phyloP scores from a whole-genome alignment of 1,140 invertebrate genomes.

The Hyphantria cunea region DNA sequence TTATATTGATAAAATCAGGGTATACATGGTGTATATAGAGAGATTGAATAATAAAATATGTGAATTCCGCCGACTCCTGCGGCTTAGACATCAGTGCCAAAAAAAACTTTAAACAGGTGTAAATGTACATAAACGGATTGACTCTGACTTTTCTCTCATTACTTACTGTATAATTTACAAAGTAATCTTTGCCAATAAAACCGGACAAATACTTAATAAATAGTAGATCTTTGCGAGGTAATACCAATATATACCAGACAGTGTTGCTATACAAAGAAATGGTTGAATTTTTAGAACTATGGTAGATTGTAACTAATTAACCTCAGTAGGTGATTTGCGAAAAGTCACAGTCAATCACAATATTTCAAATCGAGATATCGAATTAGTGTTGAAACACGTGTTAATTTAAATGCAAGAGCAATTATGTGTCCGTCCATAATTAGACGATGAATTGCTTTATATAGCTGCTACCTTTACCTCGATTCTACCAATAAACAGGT shows the following conservation, averaged over 20 bases:
- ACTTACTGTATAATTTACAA: too few species aligned
- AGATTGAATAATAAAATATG: conserved; percentile 22
- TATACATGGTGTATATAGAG: conserved; percentile 43
- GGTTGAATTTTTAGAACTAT: too few species aligned
- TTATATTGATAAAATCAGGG: conserved; percentile 48
- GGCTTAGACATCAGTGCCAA: conserved; percentile 42
- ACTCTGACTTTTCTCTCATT: conserved; percentile 11
- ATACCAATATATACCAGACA: too few species aligned
- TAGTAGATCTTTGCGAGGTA: too few species aligned
- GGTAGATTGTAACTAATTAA: too few species aligned
- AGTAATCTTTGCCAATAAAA: too few species aligned
- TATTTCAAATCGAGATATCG: conserved; percentile 1
- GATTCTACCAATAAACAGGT: background rate
- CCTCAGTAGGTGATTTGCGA: background rate
- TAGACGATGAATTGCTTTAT: conserved; percentile 29
- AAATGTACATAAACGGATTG: conserved; percentile 5
- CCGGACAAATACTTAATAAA: too few species aligned
- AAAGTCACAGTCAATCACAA: conserved; percentile 4
- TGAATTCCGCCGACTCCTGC: conserved; percentile 17
- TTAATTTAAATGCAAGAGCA: conserved; percentile 42
- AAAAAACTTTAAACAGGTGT: conserved; percentile 26
- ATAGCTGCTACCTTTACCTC: conserved; percentile 5
- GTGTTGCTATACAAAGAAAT: too few species aligned
- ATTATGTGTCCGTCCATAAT: conserved; percentile 59
- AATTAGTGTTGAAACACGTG: conserved; percentile 41